Evolutionary conservation across 2,888 invertebrate species (phyloP), one percentile per base, ranked within the genome.

Genomic region (Spodoptera exigua): DNA sequence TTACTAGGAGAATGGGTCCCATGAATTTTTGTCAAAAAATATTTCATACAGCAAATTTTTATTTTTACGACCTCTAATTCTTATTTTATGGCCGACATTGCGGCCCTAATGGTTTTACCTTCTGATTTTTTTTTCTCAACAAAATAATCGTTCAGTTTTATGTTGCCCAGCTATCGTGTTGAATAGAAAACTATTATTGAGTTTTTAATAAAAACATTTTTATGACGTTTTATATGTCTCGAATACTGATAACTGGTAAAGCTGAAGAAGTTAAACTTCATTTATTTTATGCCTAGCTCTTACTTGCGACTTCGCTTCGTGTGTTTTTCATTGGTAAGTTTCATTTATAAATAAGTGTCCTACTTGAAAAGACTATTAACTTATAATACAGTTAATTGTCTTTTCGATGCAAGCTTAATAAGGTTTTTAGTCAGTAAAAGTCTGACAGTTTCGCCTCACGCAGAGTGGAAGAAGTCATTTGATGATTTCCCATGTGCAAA

Each of bases 71-170:
- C n/a, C 67, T 45, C 58, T 71, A 58, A 63, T 66, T 69, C 65
- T 57, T 56, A 47, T 74, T 82, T 81, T 79, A 81, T 68, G 70
- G 41, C 52, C 61, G 47, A 67, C 60, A 74, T 74, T 61, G 61
- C 56, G 57, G 56, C 46, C 53, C 61, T 81, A 80, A 81, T 82
- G 78, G 81, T 32, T 77, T 72, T 45, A 58, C 76, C 63, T 76
- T 68, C 49, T 49, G 55, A 65, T 64, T 62, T 72, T 78, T 73
- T 61, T 62, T 72, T 78, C 70, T 61, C 13, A 36, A 61, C 46
- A 49, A 68, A 71, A 75, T 75, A 61, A 60, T 71, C 64, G 62
- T 71, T 65, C 46, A 18, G 32, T 76, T 76, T 76, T 75, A 76
- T 76, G 76, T 61, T 51, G 53, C 16, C 45, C 35, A 44, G 43